Percentiles rank a stretch among this genome's conserved stretches.
Conservation (phyloP, 2,797 vertebrate genomes). For the Chloroceryle inda region DNA sequence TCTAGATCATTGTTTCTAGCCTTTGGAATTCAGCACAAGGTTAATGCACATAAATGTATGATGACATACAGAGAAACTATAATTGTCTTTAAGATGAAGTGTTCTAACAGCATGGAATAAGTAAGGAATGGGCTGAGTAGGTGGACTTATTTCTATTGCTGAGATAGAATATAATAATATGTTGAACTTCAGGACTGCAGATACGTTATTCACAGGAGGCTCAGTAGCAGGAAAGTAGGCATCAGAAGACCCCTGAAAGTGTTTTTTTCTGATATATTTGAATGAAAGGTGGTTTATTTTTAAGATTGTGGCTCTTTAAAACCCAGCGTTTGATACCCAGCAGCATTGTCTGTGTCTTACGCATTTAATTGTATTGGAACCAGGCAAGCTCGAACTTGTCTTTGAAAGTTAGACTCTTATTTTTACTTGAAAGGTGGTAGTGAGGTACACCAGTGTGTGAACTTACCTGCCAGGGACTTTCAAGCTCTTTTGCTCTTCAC, state of each 20-base stretch:
- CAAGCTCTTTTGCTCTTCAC: not conserved
- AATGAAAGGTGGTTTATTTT: not conserved
- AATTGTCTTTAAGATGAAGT: slow-evolving; percentile 25
- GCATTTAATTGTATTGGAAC: not conserved
- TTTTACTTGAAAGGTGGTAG: not conserved
- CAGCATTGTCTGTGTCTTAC: not conserved
- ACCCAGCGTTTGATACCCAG: not conserved
- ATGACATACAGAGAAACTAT: slow-evolving; percentile 35
- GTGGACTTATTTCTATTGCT: not conserved
- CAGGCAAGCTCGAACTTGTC: not conserved
- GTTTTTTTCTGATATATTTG: not conserved
- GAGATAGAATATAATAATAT: not conserved
- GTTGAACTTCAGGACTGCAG: not conserved
- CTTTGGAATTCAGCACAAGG: slow-evolving; percentile 30
- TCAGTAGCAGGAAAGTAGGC: not conserved
- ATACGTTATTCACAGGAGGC: not conserved
- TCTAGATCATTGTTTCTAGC: slow-evolving; percentile 32
- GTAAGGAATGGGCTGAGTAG: slow-evolving; percentile 38
- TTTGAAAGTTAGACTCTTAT: not conserved
- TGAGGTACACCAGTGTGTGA: not conserved
- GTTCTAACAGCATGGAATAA: not conserved
- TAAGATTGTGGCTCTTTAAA: not conserved
- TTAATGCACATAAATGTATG: slow-evolving; percentile 53
- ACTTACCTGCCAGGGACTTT: not conserved
- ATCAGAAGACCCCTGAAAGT: not conserved